Conservation (phyloP, 2,113 vertebrate genomes). For the Microcebus lehilahytsara region DNA sequence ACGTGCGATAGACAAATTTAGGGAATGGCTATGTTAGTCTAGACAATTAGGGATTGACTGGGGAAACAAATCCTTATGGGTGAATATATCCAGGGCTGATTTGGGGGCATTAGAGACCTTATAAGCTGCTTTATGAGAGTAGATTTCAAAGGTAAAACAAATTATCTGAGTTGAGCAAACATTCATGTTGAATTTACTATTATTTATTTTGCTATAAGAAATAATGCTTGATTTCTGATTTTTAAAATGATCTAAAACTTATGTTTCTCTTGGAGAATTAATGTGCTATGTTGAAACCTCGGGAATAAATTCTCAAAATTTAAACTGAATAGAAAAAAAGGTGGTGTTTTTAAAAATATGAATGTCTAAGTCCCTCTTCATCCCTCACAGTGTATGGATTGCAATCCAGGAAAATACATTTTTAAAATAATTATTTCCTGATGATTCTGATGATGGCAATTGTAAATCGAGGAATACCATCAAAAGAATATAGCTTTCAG, state of each 20-base stretch:
- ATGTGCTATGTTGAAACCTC: not conserved
- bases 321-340: not conserved
- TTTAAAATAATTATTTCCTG: not conserved
- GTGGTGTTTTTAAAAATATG: not conserved
- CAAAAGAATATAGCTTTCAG: not conserved
- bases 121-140: not conserved
- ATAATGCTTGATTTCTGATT: not conserved
- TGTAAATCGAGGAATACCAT: not conserved
- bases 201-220: not conserved
- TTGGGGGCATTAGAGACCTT: not conserved
- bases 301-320: not conserved
- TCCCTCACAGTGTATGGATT: not conserved
- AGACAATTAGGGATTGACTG: not conserved
- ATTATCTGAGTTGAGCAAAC: not conserved
- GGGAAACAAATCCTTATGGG: not conserved
- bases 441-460: not conserved
- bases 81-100: not conserved
- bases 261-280: not conserved
- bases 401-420: not conserved
- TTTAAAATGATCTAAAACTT: conserved; percentile 1
- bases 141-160: not conserved
- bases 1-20: not conserved
- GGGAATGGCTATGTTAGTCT: not conserved
- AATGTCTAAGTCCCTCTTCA: not conserved
- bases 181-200: not conserved